These are phyloP conservation scores for Spheniscus mendiculus DNA, from an alignment of 2,113 vertebrate genomes.

Conservation along the genomic window DNA sequence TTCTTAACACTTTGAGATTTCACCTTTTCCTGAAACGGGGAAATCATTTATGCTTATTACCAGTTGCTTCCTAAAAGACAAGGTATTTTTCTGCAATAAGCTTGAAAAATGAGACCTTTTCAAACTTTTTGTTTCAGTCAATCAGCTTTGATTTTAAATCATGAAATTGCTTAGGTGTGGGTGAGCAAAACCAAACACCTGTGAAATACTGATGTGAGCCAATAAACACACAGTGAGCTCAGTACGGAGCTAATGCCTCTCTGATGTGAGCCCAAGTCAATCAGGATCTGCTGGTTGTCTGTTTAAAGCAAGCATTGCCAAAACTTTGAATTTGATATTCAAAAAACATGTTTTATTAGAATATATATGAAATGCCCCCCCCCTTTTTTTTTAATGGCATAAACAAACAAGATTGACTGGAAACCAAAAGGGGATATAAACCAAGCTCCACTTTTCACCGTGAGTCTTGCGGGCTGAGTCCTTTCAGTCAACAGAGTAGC, in stretches of 20 bases:
- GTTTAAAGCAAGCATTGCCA: not conserved
- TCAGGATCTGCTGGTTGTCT: not conserved
- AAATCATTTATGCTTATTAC: conserved; percentile 9
- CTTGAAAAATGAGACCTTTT: not conserved
- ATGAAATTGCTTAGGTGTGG: not conserved
- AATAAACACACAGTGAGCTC: not conserved
- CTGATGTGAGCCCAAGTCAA: not conserved
- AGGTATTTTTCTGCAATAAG: conserved; percentile 5
- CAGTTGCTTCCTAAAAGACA: not conserved
- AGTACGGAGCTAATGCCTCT: not conserved
- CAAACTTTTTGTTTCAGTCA: conserved; percentile 25
- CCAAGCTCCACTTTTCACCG: not conserved
- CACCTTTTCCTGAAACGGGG: not conserved
- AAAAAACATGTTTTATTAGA: not conserved
- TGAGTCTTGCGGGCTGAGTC: not conserved
- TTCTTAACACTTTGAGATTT: not conserved
- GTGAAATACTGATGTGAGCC: not conserved
- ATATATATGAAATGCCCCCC: not conserved
- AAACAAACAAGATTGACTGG: not conserved
- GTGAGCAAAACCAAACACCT: conserved; percentile 18
- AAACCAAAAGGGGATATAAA: not conserved
- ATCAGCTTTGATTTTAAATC: conserved; percentile 37
- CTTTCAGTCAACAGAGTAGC: not conserved
- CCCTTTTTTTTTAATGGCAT: not conserved
- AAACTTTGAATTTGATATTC: not conserved